Percentiles rank a stretch among this genome's conserved stretches.
Evolutionary conservation across 2,888 invertebrate genomes (phyloP).

Genomic region (Caenorhabditis afra): DNA sequence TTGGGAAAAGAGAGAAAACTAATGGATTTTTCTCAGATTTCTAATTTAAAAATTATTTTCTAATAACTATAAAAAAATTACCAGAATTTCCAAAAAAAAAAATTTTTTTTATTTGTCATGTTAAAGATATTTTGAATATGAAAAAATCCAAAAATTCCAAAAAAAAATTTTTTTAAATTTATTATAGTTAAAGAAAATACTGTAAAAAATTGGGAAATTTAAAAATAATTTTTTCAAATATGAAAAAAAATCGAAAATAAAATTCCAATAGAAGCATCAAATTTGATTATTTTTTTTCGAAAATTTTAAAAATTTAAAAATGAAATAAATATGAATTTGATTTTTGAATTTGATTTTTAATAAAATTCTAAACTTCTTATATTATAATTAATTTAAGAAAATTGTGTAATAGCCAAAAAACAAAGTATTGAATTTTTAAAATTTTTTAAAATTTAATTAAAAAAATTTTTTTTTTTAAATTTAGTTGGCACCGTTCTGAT

Average conservation of each 20-base stretch:
- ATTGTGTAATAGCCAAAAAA: no score
- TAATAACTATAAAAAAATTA: not conserved
- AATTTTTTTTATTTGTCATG: not conserved
- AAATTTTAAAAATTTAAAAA: not conserved
- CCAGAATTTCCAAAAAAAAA: not conserved
- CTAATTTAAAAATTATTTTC: conserved; percentile 1
- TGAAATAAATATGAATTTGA: no score
- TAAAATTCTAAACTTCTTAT: no score
- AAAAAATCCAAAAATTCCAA: not conserved
- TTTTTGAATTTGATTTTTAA: no score
- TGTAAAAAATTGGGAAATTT: not conserved
- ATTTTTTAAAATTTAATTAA: no score
- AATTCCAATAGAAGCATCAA: not conserved
- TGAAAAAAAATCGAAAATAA: not conserved
- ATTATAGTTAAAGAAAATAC: no score
- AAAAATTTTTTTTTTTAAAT: no score
- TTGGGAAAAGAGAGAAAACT: no score
- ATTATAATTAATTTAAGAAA: no score
- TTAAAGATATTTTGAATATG: not conserved
- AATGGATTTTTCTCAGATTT: no score
- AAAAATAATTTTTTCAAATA: not conserved
- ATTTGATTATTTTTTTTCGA: not conserved
- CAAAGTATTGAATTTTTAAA: no score
- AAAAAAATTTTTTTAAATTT: not conserved
- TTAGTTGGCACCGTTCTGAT: no score